Base-by-base conservation (phyloP, 2,113 vertebrate species). In the Puma concolor region DNA sequence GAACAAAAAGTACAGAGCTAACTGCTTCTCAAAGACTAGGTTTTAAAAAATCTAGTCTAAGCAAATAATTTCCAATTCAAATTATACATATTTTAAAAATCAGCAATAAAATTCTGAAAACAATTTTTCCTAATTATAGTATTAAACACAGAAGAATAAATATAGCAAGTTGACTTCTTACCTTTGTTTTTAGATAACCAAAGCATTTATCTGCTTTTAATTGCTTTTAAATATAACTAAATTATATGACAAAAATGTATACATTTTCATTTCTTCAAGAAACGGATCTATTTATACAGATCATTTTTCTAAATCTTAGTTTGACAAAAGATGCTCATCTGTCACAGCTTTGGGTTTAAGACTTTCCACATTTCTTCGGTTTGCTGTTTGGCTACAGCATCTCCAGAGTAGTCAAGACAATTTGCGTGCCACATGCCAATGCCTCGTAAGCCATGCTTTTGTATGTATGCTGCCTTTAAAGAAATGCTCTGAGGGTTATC, bases 401-500 rank as follows among this genome's bases (percentile, higher is more conserved):
- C 98, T 66, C 91, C 82, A 1, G 99, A 99, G 98, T 99, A 99
- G 98, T 99, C 99, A 69, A 99, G 99, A 95, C 99, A 99, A 97
- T 99, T 99, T 94, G 99, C 99, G 41, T 99, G 99, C 99, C 99
- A 99, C 99, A 99, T 99, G 88, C 99, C 99, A 71, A 99, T 99
- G 64, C 99, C 99, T n/a, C 99, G 98, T 95, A 99, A 97, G 36
- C 99, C 99, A 89, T 88, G 98, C 3, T 97, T 95, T 96, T 98
- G 98, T 82, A 99, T 98, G n/a, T 98, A 99, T 0, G 98, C 97
- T 1, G 99, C 99, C 98, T 99, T 99, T 60, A 99, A 97, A 96
- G 99, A 99, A 97, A 99, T 99, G 97, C 99, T 99, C 84, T 96
- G 97, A 12, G 99, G 99, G 92, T 99, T 99, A 83, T 99, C 99